These are phyloP conservation scores for Seira ritae DNA, from an alignment of 2,888 invertebrate species.

Conservation along the genomic window DNA sequence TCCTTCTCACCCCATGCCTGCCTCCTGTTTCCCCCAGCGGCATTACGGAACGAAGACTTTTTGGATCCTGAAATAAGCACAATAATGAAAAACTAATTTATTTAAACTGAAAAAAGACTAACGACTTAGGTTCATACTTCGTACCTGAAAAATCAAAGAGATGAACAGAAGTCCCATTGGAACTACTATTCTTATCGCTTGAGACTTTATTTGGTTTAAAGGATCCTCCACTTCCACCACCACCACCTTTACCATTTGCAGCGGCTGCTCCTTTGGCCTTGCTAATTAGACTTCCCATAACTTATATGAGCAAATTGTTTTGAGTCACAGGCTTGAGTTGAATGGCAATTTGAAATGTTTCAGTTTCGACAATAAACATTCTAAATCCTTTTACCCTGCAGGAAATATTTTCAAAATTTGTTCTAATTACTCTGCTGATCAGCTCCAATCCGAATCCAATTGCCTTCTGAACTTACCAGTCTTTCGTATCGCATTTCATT, in stretches of 20 bases:
- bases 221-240: conserved; percentile 1
- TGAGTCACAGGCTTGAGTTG: neutral
- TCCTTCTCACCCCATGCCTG: conserved; percentile 55
- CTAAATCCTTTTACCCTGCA: too few relatives aligned
- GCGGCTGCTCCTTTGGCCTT: too few relatives aligned
- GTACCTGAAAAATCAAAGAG: conserved; percentile 50
- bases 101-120: conserved; percentile 20
- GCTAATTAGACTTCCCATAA: conserved; percentile 46
- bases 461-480: too few relatives aligned
- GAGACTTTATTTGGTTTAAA: conserved; percentile 37
- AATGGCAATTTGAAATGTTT: neutral
- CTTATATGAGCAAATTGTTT: neutral
- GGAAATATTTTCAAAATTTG: neutral
- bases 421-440: neutral
- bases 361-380: too few relatives aligned
- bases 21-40: conserved; percentile 35
- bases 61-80: conserved; percentile 26
- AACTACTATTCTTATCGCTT: neutral
- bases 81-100: neutral
- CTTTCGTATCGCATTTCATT: neutral
- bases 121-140: neutral
- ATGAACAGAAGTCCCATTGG: conserved; percentile 44
- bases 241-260: neutral
- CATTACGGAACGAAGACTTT: conserved; percentile 26
- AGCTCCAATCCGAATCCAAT: too few relatives aligned